A percentile compares a stretch with the other conserved stretches of the same genome.
Evolutionary conservation across 1,140 invertebrate genomes (phyloP).

Genomic region (Caenorhabditis inopinata): DNA sequence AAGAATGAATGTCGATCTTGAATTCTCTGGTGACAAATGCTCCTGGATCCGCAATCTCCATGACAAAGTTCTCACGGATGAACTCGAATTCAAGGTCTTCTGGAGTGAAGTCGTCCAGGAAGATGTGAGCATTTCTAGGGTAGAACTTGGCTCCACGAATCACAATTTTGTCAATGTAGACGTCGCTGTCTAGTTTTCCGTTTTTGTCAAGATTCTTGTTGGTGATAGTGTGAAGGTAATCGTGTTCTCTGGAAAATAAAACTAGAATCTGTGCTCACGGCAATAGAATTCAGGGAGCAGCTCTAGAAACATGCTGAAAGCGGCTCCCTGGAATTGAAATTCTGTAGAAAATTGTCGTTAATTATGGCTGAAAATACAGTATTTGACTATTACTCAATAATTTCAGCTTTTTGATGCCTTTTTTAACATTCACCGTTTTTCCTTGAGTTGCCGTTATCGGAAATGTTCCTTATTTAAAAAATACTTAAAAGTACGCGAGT

Average conservation of each 20-base stretch:
- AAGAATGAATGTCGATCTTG: constrained; percentile 49
- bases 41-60: constrained; percentile 59
- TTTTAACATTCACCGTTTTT: too few species aligned
- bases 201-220: constrained; percentile 47
- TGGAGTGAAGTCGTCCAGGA: constrained; percentile 64
- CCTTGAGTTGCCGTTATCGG: too few species aligned
- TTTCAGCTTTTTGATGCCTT: too few species aligned
- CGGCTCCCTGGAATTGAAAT: too few species aligned
- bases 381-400: too few species aligned
- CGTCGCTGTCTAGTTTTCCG: constrained; percentile 44
- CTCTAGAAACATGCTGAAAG: too few species aligned
- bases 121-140: constrained; percentile 61
- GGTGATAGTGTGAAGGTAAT: constrained; percentile 49
- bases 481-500: too few species aligned
- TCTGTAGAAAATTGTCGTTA: too few species aligned
- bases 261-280: too few species aligned
- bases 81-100: constrained; percentile 64
- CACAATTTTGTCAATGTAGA: constrained; percentile 61
- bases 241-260: constrained; percentile 40
- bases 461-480: too few species aligned
- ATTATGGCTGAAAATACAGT: too few species aligned
- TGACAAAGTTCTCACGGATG: constrained; percentile 57
- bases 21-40: constrained; percentile 48
- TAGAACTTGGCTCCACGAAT: constrained; percentile 65
- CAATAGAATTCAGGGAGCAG: too few species aligned